Base-by-base conservation (phyloP, 2,888 invertebrate species). In the Polietes domitor region DNA sequence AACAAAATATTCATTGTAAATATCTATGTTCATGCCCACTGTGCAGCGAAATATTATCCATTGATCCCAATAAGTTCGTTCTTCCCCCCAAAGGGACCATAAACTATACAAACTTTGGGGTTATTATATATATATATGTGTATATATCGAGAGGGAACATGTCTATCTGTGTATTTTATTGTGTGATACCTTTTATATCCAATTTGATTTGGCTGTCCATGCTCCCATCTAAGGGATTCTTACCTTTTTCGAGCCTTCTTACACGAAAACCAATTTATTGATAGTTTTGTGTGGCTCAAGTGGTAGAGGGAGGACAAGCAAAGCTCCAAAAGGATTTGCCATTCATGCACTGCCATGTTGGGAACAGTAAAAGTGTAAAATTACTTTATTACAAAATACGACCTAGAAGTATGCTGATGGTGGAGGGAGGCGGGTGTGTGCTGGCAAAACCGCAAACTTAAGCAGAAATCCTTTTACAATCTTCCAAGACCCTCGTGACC, bases 341-440 rank as follows among this genome's bases (percentile, higher is more conserved):
- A 24, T 37, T 37, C 37, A 37, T 58, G 58, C 15, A 15, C n/a
- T 3, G 4, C 37, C 12, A 26, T 17, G 28, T n/a, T 32, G 63
- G 41, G 41, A 41, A 65, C 32, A 19, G 19, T 41, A 37, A 65
- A 37, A 12, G 58, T 58, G 63, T 37, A 65, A 65, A 65, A 65
- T 65, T 65, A 65, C 65, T 37, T 65, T 65, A 41, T 65, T 65
- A 65, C 65, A 65, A 41, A 26, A 10, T 58, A 12, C 47, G 47
- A n/a, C n/a, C 9, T 2, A 28, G 21, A 65, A 19, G 12, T 24
- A n/a, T n/a, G n/a, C n/a, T n/a, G n/a, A n/a, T n/a, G n/a, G 10
- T 26, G 15, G 24, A 26, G 19, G 21, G 53, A 0, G 10, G 21
- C 7, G 53, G 19, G 21, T 3, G 26, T n/a, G n/a, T n/a, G n/a